phyloP scores from a whole-genome alignment of 2,113 vertebrate genomes.

The Osmerus mordax region DNA sequence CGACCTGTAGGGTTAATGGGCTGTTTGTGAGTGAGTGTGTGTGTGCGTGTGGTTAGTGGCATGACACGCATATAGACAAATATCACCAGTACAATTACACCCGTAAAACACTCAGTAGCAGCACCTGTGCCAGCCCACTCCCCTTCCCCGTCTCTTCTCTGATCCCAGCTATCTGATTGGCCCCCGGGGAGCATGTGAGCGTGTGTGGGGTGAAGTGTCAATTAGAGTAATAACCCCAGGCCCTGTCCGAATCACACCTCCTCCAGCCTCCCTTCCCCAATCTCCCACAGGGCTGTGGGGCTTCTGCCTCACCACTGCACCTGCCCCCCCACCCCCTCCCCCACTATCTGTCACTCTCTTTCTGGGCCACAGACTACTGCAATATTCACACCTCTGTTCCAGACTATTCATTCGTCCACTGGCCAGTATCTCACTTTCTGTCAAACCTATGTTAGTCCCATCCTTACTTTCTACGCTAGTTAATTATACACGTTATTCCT shows the following conservation, averaged over 20 bases:
- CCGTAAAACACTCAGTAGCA: slow-evolving; percentile 67
- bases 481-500: too few relatives aligned
- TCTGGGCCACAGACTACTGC: slow-evolving; percentile 43
- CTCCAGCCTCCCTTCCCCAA: slow-evolving; percentile 62
- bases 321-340: slow-evolving; percentile 47
- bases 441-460: too few relatives aligned
- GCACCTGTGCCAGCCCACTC: slow-evolving; percentile 74
- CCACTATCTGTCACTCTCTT: slow-evolving; percentile 1
- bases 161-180: slow-evolving; percentile 70
- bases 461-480: too few relatives aligned
- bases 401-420: slow-evolving; percentile 42
- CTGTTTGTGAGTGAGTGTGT: slow-evolving; percentile 32
- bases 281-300: slow-evolving; percentile 61
- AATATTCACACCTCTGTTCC: background rate
- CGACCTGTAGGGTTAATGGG: slow-evolving; percentile 78
- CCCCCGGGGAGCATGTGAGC: slow-evolving; percentile 69
- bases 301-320: slow-evolving; percentile 64
- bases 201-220: slow-evolving; percentile 76
- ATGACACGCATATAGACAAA: slow-evolving; percentile 69
- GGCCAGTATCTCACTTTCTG: slow-evolving; percentile 46
- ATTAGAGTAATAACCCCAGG: slow-evolving; percentile 78
- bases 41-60: slow-evolving; percentile 50
- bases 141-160: slow-evolving; percentile 42
- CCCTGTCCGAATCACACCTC: slow-evolving; percentile 72
- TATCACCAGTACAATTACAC: slow-evolving; percentile 78